phyloP scores from a whole-genome alignment of 2,888 invertebrate genomes.

The Archaeoteleia sp. region DNA sequence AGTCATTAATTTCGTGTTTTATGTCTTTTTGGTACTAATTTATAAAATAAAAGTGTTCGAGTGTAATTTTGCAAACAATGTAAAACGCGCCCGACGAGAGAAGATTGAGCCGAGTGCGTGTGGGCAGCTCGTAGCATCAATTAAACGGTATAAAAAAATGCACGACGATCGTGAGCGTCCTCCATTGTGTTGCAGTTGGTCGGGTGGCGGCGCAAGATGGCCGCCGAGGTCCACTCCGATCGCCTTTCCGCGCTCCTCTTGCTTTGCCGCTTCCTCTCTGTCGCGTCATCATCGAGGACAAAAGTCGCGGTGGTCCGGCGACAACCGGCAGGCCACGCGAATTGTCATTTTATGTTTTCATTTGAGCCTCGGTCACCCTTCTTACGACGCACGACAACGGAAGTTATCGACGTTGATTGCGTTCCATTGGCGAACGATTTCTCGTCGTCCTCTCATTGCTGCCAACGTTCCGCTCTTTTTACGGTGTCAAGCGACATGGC shows the following conservation, averaged over 20 bases:
- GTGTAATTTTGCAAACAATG: too few species aligned
- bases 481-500: constrained; percentile 29
- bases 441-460: constrained; percentile 13
- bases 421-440: not conserved
- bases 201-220: constrained; percentile 36
- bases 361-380: too few species aligned
- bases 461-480: constrained; percentile 29
- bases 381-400: too few species aligned
- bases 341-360: too few species aligned
- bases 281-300: constrained; percentile 6
- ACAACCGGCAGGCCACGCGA: too few species aligned
- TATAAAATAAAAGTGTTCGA: too few species aligned
- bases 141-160: constrained; percentile 30
- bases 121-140: constrained; percentile 33
- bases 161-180: constrained; percentile 32
- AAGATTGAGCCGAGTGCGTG: constrained; percentile 9
- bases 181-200: constrained; percentile 39
- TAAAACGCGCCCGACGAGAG: too few species aligned
- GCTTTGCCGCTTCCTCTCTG: not conserved
- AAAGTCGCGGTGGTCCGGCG: too few species aligned
- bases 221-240: constrained; percentile 19
- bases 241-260: not conserved
- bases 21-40: too few species aligned
- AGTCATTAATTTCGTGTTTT: too few species aligned
- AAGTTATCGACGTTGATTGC: not conserved